Conservation (phyloP, 2,113 vertebrate genomes). For the Zapornia atra region DNA sequence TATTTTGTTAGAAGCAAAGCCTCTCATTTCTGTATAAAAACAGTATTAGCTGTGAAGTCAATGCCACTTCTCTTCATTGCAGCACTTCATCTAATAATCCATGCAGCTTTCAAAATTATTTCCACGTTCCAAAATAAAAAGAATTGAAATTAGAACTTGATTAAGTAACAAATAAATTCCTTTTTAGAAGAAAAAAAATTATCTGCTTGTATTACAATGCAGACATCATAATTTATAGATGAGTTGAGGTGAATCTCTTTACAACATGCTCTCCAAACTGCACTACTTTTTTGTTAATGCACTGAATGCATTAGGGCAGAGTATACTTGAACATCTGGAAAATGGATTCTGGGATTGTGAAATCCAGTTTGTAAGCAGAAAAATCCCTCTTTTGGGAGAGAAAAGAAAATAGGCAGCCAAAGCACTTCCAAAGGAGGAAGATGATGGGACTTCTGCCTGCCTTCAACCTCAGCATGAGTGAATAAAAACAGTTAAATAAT, state of each 20-base stretch:
- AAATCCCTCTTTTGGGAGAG: conserved; percentile 6
- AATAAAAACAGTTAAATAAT: not conserved
- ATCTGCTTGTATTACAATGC: not conserved
- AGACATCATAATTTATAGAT: not conserved
- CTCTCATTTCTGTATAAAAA: not conserved
- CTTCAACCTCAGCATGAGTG: not conserved
- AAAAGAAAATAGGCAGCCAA: not conserved
- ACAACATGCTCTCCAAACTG: not conserved
- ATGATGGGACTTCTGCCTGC: not conserved
- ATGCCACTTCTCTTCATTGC: not conserved
- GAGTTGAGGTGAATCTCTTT: not conserved
- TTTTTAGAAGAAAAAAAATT: not conserved
- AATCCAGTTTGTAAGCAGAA: conserved; percentile 19
- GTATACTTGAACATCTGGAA: not conserved
- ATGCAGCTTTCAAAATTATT: not conserved
- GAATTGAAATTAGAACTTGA: not conserved
- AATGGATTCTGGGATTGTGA: conserved; percentile 17
- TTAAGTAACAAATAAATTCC: not conserved
- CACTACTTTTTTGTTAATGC: not conserved
- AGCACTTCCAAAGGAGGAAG: not conserved
- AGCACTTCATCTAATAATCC: not conserved
- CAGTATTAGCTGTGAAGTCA: not conserved
- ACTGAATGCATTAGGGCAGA: not conserved
- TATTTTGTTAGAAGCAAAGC: not conserved
- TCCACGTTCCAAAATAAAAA: not conserved